Evolutionary conservation across 2,888 invertebrate species (phyloP).

Genomic region (Sinotaia quadrata): DNA sequence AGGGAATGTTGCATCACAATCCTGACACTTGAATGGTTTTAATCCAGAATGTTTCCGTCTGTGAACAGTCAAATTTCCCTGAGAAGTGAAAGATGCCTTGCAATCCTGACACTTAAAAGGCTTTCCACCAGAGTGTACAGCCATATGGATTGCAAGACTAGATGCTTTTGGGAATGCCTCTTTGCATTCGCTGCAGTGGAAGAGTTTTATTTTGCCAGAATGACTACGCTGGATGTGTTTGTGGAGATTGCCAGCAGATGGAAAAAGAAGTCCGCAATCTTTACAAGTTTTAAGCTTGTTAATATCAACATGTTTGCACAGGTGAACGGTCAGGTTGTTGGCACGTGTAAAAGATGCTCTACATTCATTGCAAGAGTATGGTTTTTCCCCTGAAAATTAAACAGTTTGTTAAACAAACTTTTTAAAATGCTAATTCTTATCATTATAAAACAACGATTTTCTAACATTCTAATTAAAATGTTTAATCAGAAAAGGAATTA

Average conservation of each 20-base stretch:
- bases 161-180: background rate
- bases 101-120: slow-evolving; percentile 13
- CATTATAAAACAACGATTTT: too few species aligned
- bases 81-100: slow-evolving; percentile 10
- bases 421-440: too few species aligned
- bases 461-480: too few species aligned
- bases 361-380: slow-evolving; percentile 9
- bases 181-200: background rate
- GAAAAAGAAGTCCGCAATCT: slow-evolving; percentile 4
- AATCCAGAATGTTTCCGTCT: background rate
- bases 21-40: slow-evolving; percentile 8
- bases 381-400: background rate
- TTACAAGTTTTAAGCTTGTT: background rate
- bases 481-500: too few species aligned
- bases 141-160: slow-evolving; percentile 3
- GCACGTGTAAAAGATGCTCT: background rate
- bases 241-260: background rate
- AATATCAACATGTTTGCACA: background rate
- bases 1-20: slow-evolving; percentile 24
- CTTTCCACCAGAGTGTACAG: slow-evolving; percentile 3
- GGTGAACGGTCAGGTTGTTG: background rate
- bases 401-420: background rate
- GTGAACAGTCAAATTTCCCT: slow-evolving; percentile 1
- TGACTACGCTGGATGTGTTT: slow-evolving; percentile 10
- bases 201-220: background rate